Conservation (phyloP, 2,888 invertebrate species). For the Pherbina coryleti region DNA sequence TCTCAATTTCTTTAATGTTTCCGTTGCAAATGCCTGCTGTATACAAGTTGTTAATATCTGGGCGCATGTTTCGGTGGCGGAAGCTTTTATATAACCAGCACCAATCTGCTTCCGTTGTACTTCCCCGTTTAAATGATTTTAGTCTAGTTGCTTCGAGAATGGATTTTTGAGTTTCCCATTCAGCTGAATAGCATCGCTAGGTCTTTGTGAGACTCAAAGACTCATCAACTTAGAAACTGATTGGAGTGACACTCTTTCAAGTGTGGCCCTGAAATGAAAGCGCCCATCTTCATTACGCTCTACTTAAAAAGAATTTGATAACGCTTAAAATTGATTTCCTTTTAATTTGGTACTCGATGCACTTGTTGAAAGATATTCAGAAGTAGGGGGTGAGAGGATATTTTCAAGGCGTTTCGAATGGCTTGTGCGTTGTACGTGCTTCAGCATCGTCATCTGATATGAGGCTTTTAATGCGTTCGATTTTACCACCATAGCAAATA, state of each 20-base stretch:
- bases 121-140: too few species aligned
- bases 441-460: not conserved
- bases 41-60: too few species aligned
- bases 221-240: not conserved
- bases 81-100: too few species aligned
- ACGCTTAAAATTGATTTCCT: not conserved
- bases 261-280: constrained; percentile 10
- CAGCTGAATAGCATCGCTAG: not conserved
- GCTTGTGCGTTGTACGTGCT: constrained; percentile 2
- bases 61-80: too few species aligned
- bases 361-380: not conserved
- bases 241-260: constrained; percentile 6
- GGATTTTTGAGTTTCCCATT: not conserved
- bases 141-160: too few species aligned
- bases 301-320: constrained; percentile 2
- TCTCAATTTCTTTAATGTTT: too few species aligned
- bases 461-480: constrained; percentile 4
- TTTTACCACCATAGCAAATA: not conserved
- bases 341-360: not conserved
- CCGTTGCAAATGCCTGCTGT: too few species aligned
- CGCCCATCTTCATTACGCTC: not conserved
- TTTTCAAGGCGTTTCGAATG: not conserved
- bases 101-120: too few species aligned
- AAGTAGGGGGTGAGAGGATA: not conserved
- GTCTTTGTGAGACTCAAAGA: not conserved